Base-by-base conservation (phyloP, 2,113 vertebrate genomes). In the Poeciliopsis prolifica region DNA sequence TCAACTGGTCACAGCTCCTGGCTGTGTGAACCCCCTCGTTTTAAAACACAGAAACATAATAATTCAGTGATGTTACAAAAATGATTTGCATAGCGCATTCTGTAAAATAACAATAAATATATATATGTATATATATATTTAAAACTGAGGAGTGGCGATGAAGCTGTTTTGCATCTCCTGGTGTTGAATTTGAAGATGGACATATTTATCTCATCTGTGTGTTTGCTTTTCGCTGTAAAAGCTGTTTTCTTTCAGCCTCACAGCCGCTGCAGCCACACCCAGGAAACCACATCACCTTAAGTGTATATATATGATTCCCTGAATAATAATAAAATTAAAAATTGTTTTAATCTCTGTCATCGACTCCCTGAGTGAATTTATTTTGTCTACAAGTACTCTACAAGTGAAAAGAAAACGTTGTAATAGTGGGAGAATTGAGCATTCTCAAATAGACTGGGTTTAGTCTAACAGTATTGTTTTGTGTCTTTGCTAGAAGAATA, bases 301-400 rank as follows among this genome's bases (percentile, higher is more conserved):
- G 22, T 58, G 51, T 58, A 58, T 58, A 58, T 58, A 58, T 58
- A 58, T 58, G 80, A 81, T 54, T 24, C 63, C 82, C 77, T 77
- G 70, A 77, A 85, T 75, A 67, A 44, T 62, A 87, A 90, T 80
- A 86, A 76, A 87, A 78, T 74, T 15, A 81, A 83, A 62, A 77
- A 70, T 81, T 84, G 73, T 78, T 83, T 79, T 75, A 84, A 42
- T 22, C 65, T 26, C 66, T 65, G 58, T 69, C 33, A 74, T 26
- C 1, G 77, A 74, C 60, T 80, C 67, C 17, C 70, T 80, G 67
- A 61, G 30, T 58, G 35, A 67, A 62, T 58, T 58, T n/a, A 58
- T 58, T 58, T 58, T 58, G 51, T 58, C 4, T 58, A 54, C 22
- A 9, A 54, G 7, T 24, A 9, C 51, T 54, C 22, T 13, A 31